These are phyloP conservation scores for Resseliella maxima DNA, from an alignment of 2,888 invertebrate genomes.

Conservation along the genomic window DNA sequence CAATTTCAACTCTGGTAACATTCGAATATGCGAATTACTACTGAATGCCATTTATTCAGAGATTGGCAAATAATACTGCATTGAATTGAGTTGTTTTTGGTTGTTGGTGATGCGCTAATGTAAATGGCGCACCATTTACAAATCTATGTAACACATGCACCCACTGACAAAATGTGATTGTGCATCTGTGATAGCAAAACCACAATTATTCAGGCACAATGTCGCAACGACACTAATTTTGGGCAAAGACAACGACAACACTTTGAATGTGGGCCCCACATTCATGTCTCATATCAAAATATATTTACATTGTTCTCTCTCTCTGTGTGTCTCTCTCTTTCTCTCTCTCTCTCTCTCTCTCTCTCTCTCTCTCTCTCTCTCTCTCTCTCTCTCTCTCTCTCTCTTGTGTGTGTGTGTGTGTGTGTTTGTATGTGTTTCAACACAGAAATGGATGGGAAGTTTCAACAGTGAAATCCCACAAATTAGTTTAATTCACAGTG, in stretches of 20 bases:
- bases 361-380: no score
- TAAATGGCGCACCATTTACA: neutral
- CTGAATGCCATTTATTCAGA: neutral
- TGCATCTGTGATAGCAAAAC: neutral
- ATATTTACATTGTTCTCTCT: neutral
- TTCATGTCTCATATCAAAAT: neutral
- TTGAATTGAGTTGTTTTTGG: no score
- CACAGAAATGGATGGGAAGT: neutral
- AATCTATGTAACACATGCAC: neutral
- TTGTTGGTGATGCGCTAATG: neutral
- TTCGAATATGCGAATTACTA: no score
- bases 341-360: no score
- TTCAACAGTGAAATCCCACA: neutral
- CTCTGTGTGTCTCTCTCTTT: no score
- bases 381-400: no score
- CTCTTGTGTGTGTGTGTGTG: neutral
- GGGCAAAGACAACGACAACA: neutral
- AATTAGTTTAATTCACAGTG: neutral
- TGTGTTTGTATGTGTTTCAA: neutral
- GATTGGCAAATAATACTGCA: no score
- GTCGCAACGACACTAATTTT: neutral
- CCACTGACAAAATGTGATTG: slow-evolving; percentile 27
- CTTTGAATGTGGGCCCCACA: neutral
- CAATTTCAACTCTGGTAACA: neutral
- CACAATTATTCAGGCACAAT: slow-evolving; percentile 1